These are phyloP conservation scores for Helostoma temminkii DNA, from an alignment of 2,797 vertebrate genomes.

Conservation along the genomic window DNA sequence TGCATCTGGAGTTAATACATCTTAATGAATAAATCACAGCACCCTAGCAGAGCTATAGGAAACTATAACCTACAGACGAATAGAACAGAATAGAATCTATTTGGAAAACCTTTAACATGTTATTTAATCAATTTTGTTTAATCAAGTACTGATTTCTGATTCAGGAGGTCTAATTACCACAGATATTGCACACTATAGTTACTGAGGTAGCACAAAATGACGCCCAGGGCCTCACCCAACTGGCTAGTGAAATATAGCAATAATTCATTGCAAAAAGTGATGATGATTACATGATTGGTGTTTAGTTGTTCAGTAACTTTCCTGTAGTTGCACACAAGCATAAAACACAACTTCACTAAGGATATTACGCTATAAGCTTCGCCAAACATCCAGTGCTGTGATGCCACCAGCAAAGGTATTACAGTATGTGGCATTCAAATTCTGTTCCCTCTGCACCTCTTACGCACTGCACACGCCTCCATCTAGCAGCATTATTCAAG, in stretches of 20 bases:
- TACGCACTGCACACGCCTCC: constrained; percentile 22
- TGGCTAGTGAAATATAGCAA: constrained; percentile 38
- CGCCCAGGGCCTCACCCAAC: constrained; percentile 47
- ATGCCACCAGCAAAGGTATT: constrained; percentile 31
- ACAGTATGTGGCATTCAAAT: constrained; percentile 42
- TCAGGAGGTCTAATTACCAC: constrained; percentile 81
- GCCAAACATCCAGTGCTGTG: constrained; percentile 12
- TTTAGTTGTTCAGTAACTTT: constrained; percentile 16
- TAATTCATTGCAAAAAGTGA: constrained; percentile 42
- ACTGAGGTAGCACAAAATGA: constrained; percentile 47
- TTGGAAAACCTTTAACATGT: constrained; percentile 68
- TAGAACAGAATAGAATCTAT: constrained; percentile 15
- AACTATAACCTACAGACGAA: constrained; percentile 31
- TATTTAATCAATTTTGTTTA: constrained; percentile 89
- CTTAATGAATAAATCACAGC: constrained; percentile 51
- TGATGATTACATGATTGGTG: neutral
- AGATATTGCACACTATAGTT: constrained; percentile 47
- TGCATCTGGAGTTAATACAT: constrained; percentile 57
- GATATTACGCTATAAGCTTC: constrained; percentile 28
- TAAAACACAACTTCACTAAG: constrained; percentile 10
- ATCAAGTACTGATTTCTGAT: constrained; percentile 86
- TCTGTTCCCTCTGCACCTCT: constrained; percentile 18
- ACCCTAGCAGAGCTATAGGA: constrained; percentile 24
- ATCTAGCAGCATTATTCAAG: constrained; percentile 44
- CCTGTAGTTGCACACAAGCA: neutral